Evolutionary conservation across 2,113 vertebrate genomes (phyloP).

Genomic region (Etheostoma spectabile): DNA sequence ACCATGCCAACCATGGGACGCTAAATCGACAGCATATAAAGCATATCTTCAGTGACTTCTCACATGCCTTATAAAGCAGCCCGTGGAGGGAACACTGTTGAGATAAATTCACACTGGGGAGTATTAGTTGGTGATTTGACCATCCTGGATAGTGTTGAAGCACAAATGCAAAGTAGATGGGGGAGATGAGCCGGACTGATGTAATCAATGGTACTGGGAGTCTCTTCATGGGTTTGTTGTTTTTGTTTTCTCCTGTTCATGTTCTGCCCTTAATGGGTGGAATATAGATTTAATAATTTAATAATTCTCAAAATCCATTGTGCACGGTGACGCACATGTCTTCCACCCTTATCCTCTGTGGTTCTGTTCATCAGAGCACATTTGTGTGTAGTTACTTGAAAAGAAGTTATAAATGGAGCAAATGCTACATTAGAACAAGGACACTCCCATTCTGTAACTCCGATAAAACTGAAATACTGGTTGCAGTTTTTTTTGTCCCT

Average conservation of each 20-base stretch:
- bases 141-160: slow-evolving; percentile 7
- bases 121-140: slow-evolving; percentile 6
- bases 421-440: slow-evolving; percentile 4
- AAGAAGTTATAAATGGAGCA: slow-evolving; percentile 5
- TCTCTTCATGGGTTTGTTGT: slow-evolving; percentile 12
- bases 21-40: slow-evolving; percentile 75
- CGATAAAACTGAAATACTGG: slow-evolving; percentile 6
- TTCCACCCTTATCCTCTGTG: slow-evolving; percentile 21
- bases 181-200: neutral
- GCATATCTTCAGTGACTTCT: slow-evolving; percentile 40
- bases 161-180: neutral
- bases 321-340: slow-evolving; percentile 27
- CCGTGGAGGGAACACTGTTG: neutral
- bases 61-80: slow-evolving; percentile 56
- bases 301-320: neutral
- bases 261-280: slow-evolving; percentile 3
- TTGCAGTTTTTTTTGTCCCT: neutral
- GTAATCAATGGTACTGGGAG: slow-evolving; percentile 7
- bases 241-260: slow-evolving; percentile 18
- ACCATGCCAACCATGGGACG: slow-evolving; percentile 99
- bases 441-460: neutral
- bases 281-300: neutral
- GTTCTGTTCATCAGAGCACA: neutral
- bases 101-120: neutral
- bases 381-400: neutral